Evolutionary conservation across 1,140 invertebrate genomes (phyloP), one percentile per base, ranked within the genome.

Genomic region (Thaumatotibia leucotreta): DNA sequence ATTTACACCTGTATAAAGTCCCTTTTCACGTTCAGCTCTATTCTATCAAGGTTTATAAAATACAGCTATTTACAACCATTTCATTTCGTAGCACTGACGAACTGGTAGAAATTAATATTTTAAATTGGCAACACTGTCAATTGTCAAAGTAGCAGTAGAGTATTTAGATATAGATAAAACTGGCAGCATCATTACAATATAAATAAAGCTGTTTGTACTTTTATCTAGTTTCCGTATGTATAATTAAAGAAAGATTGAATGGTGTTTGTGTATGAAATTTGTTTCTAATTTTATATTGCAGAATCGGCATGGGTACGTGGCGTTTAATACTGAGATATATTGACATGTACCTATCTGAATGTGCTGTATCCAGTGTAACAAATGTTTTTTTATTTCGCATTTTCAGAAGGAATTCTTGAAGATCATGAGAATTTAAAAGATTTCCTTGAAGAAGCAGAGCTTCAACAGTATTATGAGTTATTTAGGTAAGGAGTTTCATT

Each of bases 381-480:
- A 29, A 14, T 29, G 35, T 77, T 70, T 45, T n/a, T 67, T 70
- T 74, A 61, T 64, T 65, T 67, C 73, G 75, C 68, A 73, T 67
- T 77, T 77, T 58, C 74, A 88, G 86, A 88, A 68, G 75, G 66
- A 69, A 63, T 76, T 65, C 32, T 65, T 33, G 77, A 84, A 29
- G 82, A 83, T 61, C 77, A 76, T 72, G 80, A 83, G 33, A 79
- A 75, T 63, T 67, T 90, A 24, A 83, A 82, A 67, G 80, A 82
- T 54, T 89, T 90, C 74, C 81, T 90, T 39, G 78, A 82, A 74
- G 80, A 89, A 77, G 86, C 85, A 17, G 86, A 90, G 49, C 75
- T 90, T 24, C 72, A 74, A 62, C 86, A 89, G 65, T 89, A 90
- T 76, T 84, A 80, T 73, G 84, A 83, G 64, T 73, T 83, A 63